Percentiles rank a stretch among this genome's conserved stretches.
Evolutionary conservation across 2,113 vertebrate genomes (phyloP).

Genomic region (Chloropsis cyanopogon): DNA sequence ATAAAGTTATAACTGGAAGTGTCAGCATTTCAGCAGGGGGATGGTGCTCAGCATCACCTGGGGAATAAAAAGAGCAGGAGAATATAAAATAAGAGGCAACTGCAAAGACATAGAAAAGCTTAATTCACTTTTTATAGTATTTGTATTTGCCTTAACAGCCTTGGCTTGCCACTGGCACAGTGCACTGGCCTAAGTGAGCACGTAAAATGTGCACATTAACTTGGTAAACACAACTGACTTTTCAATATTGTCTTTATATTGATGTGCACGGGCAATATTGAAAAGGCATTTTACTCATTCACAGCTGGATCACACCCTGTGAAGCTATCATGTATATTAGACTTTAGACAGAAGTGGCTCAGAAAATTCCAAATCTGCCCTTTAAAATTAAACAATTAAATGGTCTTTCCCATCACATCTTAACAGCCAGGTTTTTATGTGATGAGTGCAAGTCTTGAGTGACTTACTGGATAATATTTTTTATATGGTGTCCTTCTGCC

Average conservation of each 20-base stretch:
- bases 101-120: not conserved
- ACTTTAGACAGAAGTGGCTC: not conserved
- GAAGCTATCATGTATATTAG: not conserved
- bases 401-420: too few relatives aligned
- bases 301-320: not conserved
- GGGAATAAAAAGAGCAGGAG: not conserved
- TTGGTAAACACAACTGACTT: not conserved
- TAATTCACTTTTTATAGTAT: not conserved
- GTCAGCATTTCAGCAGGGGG: not conserved
- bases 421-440: not conserved
- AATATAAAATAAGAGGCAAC: not conserved
- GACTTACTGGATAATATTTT: not conserved
- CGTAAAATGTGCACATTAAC: not conserved
- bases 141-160: not conserved
- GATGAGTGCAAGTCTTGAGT: not conserved
- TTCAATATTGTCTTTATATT: not conserved
- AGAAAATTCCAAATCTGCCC: not conserved
- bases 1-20: not conserved
- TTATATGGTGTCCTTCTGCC: not conserved
- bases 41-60: not conserved
- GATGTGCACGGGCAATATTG: not conserved
- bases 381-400: not conserved
- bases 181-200: not conserved
- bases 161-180: not conserved
- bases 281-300: not conserved